These are phyloP conservation scores for Gymnarchus niloticus DNA, from an alignment of 2,113 vertebrate genomes.

Conservation along the genomic window DNA sequence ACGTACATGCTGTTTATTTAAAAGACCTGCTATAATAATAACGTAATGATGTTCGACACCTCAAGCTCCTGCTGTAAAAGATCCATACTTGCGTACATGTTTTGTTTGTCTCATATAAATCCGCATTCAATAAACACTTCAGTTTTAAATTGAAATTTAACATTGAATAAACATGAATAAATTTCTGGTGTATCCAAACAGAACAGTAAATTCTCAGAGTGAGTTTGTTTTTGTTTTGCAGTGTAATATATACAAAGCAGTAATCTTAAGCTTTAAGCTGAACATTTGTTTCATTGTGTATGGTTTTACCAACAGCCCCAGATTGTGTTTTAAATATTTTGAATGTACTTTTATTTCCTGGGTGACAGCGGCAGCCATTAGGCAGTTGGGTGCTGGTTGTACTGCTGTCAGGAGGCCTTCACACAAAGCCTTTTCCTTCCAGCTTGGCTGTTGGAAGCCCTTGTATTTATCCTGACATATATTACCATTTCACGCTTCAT, in stretches of 20 bases:
- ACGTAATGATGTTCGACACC: background rate
- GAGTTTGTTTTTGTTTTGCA: background rate
- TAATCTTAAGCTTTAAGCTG: background rate
- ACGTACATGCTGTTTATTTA: background rate
- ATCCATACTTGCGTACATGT: background rate
- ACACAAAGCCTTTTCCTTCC: background rate
- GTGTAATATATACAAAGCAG: background rate
- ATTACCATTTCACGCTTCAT: constrained; percentile 3
- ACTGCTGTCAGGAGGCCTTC: background rate
- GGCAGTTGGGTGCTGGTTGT: background rate
- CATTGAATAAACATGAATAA: background rate
- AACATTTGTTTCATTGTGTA: background rate
- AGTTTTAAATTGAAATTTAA: background rate
- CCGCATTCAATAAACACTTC: background rate
- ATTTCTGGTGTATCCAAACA: background rate
- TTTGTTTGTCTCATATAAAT: background rate
- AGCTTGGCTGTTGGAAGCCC: background rate
- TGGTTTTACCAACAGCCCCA: too few relatives aligned
- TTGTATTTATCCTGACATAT: background rate
- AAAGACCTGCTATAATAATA: background rate
- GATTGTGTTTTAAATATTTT: background rate
- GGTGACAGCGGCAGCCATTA: background rate
- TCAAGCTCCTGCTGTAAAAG: background rate
- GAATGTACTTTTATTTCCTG: constrained; percentile 6
- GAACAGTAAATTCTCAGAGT: background rate